phyloP scores from a whole-genome alignment of 2,797 vertebrate species.

The Lepus townsendii region DNA sequence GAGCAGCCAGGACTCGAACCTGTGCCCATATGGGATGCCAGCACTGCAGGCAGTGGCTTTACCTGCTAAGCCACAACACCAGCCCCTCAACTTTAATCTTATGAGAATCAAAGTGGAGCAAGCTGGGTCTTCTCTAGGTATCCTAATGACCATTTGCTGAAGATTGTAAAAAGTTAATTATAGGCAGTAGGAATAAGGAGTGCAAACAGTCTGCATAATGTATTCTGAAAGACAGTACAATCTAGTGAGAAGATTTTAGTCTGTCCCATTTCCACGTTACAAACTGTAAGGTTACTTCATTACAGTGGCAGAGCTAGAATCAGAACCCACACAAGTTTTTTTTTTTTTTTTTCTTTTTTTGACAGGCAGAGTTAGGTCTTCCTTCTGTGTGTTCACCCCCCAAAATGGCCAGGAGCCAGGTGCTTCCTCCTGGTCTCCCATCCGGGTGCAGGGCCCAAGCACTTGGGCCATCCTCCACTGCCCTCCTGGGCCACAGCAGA shows the following conservation, averaged over 20 bases:
- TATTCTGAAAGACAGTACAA: neutral
- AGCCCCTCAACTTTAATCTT: neutral
- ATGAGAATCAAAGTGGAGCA: neutral
- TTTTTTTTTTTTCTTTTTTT: too few species aligned
- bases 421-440: too few species aligned
- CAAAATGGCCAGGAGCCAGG: too few species aligned
- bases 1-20: too few species aligned
- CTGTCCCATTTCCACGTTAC: neutral
- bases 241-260: neutral
- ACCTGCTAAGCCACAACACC: too few species aligned
- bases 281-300: neutral
- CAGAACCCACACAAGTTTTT: neutral
- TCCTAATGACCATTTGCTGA: neutral
- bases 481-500: too few species aligned
- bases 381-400: too few species aligned
- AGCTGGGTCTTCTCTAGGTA: neutral
- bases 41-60: too few species aligned
- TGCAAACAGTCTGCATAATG: neutral
- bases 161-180: neutral
- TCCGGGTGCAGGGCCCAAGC: too few species aligned
- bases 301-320: slow-evolving; percentile 24
- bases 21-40: too few species aligned
- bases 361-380: too few species aligned
- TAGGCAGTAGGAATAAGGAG: neutral
- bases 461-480: too few species aligned